Conservation (phyloP, 1,140 invertebrate species). For the Frieseomelitta varia region DNA sequence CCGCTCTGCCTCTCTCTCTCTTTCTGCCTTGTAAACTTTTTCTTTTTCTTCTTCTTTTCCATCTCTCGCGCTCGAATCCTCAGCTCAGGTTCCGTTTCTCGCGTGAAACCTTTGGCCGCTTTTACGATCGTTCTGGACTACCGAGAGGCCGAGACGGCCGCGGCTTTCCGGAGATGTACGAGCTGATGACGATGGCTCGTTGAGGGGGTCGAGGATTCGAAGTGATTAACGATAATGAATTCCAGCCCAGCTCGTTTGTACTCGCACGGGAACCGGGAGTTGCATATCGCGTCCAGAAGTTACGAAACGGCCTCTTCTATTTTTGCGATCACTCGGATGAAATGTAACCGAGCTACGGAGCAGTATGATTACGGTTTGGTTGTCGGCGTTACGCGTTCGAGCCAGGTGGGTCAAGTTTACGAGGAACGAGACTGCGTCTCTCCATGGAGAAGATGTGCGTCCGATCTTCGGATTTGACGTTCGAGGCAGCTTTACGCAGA, state of each 20-base stretch:
- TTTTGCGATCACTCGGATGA: background rate
- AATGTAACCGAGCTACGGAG: background rate
- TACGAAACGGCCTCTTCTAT: background rate
- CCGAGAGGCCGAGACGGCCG: slow-evolving; percentile 20
- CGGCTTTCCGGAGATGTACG: slow-evolving; percentile 48
- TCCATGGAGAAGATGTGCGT: background rate
- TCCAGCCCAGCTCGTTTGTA: slow-evolving; percentile 34
- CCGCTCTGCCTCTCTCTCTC: background rate
- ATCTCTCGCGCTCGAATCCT: background rate
- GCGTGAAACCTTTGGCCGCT: slow-evolving; percentile 54
- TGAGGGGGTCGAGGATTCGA: slow-evolving; percentile 46
- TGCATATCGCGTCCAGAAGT: background rate
- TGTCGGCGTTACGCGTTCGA: background rate
- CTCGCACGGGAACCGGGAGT: background rate
- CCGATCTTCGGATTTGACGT: background rate
- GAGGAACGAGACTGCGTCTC: background rate
- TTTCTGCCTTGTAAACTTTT: background rate
- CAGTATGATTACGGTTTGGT: background rate
- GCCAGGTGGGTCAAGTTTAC: background rate
- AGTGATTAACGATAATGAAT: slow-evolving; percentile 52
- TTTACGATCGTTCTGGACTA: slow-evolving; percentile 45
- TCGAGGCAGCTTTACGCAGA: background rate
- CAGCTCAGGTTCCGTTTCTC: slow-evolving; percentile 59
- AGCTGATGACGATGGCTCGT: slow-evolving; percentile 49
- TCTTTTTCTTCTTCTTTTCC: background rate